Conservation (phyloP, 2,888 invertebrate species). For the Eulithis prunata region DNA sequence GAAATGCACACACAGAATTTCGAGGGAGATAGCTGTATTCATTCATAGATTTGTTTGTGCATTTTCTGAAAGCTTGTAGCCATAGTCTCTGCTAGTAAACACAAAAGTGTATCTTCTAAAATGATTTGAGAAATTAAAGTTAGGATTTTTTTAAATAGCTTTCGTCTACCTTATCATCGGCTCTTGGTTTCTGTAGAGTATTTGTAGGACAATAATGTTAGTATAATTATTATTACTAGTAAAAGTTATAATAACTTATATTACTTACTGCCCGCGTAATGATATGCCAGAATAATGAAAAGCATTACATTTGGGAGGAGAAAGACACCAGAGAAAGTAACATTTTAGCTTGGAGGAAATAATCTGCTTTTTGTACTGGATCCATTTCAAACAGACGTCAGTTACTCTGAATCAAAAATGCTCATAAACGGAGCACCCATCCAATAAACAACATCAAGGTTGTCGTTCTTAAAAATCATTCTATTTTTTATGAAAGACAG, state of each 20-base stretch:
- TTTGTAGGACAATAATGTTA: too few species aligned
- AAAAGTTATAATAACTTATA: too few species aligned
- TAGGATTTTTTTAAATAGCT: too few species aligned
- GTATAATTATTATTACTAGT: too few species aligned
- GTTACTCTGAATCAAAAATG: conserved; percentile 65
- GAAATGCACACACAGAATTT: neutral
- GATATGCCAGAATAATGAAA: neutral
- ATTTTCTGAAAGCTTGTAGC: neutral
- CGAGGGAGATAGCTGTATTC: conserved; percentile 2
- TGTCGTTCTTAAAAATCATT: conserved; percentile 80
- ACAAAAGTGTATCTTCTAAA: neutral
- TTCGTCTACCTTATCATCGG: too few species aligned
- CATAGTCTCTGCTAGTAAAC: neutral
- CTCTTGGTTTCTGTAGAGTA: too few species aligned
- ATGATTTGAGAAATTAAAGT: too few species aligned
- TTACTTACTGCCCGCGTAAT: too few species aligned
- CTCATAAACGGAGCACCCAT: conserved; percentile 73
- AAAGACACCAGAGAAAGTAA: neutral
- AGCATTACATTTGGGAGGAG: neutral
- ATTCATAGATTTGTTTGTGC: neutral
- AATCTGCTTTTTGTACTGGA: conserved; percentile 48
- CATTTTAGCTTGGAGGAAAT: neutral
- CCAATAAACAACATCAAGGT: conserved; percentile 79
- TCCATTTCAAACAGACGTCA: conserved; percentile 71
- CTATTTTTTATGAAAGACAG: conserved; percentile 75